Evolutionary conservation across 2,113 vertebrate genomes (phyloP), one percentile per base, ranked within the genome.

Genomic region (Okapia johnstoni): DNA sequence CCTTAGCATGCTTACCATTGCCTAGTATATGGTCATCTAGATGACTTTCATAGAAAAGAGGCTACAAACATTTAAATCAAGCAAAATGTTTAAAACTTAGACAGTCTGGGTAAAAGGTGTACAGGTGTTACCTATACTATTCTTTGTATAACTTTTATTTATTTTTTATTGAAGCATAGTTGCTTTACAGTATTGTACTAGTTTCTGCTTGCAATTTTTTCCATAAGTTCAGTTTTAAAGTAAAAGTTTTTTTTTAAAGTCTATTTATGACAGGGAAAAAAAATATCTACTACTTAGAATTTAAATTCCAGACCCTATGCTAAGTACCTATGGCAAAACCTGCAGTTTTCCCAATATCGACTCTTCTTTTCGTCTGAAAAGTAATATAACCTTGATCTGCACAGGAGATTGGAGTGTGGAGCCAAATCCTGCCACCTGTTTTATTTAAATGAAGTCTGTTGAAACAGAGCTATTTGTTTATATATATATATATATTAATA

Each of bases 281-380:
- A 48, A 1, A 6, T 36, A 66, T 73, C 46, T 89, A 50, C 36
- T 89, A n/a, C 36, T 81, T 92, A 55, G 43, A 85, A 77, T 21
- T 50, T 70, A 70, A 76, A 88, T 88, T n/a, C 46, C 43, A 89
- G 54, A 77, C 2, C 0, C 23, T 52, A 43, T 15, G 48, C 43
- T 40, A 77, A 80, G 25, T 54, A 73, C 40, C 15, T 86, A 9
- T 46, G 55, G 55, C 17, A 40, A 84, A 87, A 81, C 70, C 36
- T 50, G 9, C 15, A 52, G 33, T 63, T 93, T 83, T 86, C 48
- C 21, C 9, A 54, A 48, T 61, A 36, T 30, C 50, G 28, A 12
- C 83, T 63, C 36, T 77, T 92, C 36, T 4, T 83, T 92, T 40
- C 46, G 50, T 96, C 80, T 81, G 36, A 93, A 70, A 90, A 84